Base-by-base conservation (phyloP, 2,797 vertebrate genomes). In the Mionectes olivaceus region DNA sequence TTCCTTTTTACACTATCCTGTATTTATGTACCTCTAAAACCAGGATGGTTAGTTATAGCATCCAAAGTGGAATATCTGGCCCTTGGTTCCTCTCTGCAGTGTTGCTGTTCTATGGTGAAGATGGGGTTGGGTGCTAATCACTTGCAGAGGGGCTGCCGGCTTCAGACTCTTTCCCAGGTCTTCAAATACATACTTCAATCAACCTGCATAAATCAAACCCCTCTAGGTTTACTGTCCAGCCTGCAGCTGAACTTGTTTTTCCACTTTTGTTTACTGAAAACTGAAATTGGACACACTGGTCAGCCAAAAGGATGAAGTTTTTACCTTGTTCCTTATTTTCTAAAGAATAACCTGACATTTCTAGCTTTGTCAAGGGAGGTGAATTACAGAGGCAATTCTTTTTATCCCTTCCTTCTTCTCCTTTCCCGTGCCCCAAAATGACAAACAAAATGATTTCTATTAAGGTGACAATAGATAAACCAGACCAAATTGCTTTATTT, bases 241-340 rank as follows among this genome's bases (percentile, higher is more conserved):
- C 73, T 50, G 49, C 18, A 71, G 68, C 5, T 49, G 73, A 90
- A 55, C 30, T 88, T 78, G 39, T 65, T 91, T 83, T 97, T 92
- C 83, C 47, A 80, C 92, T 94, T 68, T 63, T 83, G 44, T 79
- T 84, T 86, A 82, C 60, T 63, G 37, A 92, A 70, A 92, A 16
- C 30, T 95, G 37, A n/a, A 81, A 7, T 1, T 74, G 35, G 73
- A 80, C 53, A 75, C 63, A 65, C 88, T 71, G 85, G 39, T 14
- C 59, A 76, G 79, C 13, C 39, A 78, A 64, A 82, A 50, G 41
- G 4, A 88, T 60, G n/a, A 89, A 94, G 47, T 11, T 35, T 94
- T 91, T 87, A 90, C 33, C 30, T 94, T 21, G 37, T 79, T n/a
- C 17, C 32, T 52, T 3, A 9, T 56, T 84, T 64, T 35, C 43